A percentile compares a stretch with the other conserved stretches of the same genome.
Conservation (phyloP, 1,140 invertebrate species). For the Bradysia coprophila region DNA sequence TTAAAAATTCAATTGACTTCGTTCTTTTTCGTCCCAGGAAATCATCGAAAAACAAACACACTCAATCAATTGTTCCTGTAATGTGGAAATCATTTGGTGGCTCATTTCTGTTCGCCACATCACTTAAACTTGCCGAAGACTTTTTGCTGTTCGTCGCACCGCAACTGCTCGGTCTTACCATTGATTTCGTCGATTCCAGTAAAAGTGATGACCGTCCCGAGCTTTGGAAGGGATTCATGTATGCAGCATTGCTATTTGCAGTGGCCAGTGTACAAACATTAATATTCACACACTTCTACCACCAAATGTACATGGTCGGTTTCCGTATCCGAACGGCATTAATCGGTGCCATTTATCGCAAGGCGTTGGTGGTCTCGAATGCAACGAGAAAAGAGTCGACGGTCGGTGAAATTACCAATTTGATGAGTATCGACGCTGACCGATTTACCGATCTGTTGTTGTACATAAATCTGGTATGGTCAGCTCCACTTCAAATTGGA, state of each 20-base stretch:
- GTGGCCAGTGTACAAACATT: constrained; percentile 76
- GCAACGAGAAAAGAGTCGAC: constrained; percentile 63
- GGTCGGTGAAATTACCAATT: constrained; percentile 80
- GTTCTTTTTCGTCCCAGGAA: too few species aligned
- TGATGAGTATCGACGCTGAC: constrained; percentile 62
- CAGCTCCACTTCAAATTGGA: constrained; percentile 33
- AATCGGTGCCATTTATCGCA: constrained; percentile 85
- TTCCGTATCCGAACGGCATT: constrained; percentile 80
- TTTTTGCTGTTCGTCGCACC: too few species aligned
- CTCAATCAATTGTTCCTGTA: too few species aligned
- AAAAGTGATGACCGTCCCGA: constrained; percentile 15
- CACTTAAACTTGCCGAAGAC: too few species aligned
- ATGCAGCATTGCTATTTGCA: constrained; percentile 54
- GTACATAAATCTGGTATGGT: constrained; percentile 40
- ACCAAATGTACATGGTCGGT: constrained; percentile 78
- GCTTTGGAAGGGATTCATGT: constrained; percentile 48
- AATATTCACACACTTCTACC: constrained; percentile 75
- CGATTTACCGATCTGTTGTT: constrained; percentile 73
- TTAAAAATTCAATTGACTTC: too few species aligned
- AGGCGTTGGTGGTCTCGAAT: constrained; percentile 64
- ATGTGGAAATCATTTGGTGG: too few species aligned
- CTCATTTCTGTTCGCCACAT: too few species aligned
- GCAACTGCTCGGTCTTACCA: too few species aligned
- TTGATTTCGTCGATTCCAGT: too few species aligned
- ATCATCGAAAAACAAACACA: too few species aligned